A percentile compares a stretch with the other conserved stretches of the same genome.
phyloP scores from a whole-genome alignment of 2,797 vertebrate genomes.

The Euthynnus affinis region DNA sequence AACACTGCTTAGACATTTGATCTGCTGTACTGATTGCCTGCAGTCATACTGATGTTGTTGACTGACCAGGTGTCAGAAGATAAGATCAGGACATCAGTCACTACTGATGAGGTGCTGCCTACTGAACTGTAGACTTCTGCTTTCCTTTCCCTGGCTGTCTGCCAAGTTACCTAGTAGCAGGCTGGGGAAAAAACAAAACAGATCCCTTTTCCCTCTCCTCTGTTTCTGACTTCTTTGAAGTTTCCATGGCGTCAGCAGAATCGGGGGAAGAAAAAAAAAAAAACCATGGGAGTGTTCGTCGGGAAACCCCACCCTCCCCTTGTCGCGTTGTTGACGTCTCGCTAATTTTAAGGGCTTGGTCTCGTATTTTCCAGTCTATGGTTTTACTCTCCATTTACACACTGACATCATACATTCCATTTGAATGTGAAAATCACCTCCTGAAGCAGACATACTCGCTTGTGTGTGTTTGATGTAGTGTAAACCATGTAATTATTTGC shows the following conservation, averaged over 20 bases:
- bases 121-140: conserved; percentile 31
- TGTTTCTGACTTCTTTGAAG: conserved; percentile 75
- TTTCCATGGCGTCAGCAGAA: conserved; percentile 77
- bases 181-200: conserved; percentile 70
- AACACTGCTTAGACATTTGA: conserved; percentile 47
- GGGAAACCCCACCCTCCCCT: conserved; percentile 72
- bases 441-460: conserved; percentile 57
- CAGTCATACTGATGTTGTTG: conserved; percentile 30
- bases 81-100: conserved; percentile 59
- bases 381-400: conserved; percentile 69
- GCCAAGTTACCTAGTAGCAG: conserved; percentile 77
- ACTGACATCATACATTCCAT: conserved; percentile 83
- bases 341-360: conserved; percentile 69
- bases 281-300: conserved; percentile 51
- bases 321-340: conserved; percentile 69
- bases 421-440: conserved; percentile 75
- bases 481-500: conserved; percentile 66
- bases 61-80: conserved; percentile 60
- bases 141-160: conserved; percentile 56
- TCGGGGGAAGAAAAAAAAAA: not conserved
- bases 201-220: conserved; percentile 48
- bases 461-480: conserved; percentile 46
- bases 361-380: conserved; percentile 77
- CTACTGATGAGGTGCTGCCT: conserved; percentile 57
- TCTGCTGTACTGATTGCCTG: conserved; percentile 42